A percentile compares a stretch with the other conserved stretches of the same genome.
These are phyloP conservation scores for Axinella damicornis DNA, from an alignment of 37 sponge, comb jelly and placozoan genomes.

Conservation along the genomic window DNA sequence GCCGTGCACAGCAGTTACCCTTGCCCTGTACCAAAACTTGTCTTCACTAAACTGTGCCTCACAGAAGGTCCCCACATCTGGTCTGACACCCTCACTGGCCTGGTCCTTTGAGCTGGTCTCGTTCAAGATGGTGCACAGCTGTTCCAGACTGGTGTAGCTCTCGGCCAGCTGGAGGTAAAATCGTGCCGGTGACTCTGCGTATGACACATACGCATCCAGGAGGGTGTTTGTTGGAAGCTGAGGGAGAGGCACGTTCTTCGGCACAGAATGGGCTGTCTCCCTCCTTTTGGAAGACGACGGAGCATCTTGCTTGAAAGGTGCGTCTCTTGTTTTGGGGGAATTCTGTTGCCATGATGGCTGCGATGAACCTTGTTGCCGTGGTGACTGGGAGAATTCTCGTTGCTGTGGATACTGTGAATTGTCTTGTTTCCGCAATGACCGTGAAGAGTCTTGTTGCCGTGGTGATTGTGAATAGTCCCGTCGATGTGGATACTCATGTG, in stretches of 20 bases:
- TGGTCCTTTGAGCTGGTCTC: neutral
- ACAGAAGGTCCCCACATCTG: conserved; percentile 52
- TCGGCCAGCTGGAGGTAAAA: conserved; percentile 61
- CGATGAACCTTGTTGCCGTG: neutral
- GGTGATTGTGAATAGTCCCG: conserved; percentile 1
- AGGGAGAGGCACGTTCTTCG: conserved; percentile 1
- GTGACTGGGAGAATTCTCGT: neutral
- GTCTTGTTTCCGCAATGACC: neutral
- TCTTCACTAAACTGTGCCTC: conserved; percentile 56
- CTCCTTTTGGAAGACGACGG: neutral
- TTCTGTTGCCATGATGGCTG: neutral
- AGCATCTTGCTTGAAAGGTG: neutral
- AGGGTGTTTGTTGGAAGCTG: conserved; percentile 9
- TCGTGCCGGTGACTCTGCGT: conserved; percentile 32
- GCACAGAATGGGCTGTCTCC: neutral
- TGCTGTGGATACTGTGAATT: neutral
- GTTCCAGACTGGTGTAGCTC: neutral
- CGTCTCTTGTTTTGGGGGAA: neutral
- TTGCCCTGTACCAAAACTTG: conserved; percentile 66
- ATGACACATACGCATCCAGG: conserved; percentile 13
- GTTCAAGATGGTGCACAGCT: conserved; percentile 9
- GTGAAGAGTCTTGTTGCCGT: neutral
- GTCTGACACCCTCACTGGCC: neutral
- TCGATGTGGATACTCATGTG: neutral
- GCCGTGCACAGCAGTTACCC: conserved; percentile 9